These are phyloP conservation scores for Standfussiana lucernea DNA, from an alignment of 2,888 invertebrate genomes.

Conservation along the genomic window DNA sequence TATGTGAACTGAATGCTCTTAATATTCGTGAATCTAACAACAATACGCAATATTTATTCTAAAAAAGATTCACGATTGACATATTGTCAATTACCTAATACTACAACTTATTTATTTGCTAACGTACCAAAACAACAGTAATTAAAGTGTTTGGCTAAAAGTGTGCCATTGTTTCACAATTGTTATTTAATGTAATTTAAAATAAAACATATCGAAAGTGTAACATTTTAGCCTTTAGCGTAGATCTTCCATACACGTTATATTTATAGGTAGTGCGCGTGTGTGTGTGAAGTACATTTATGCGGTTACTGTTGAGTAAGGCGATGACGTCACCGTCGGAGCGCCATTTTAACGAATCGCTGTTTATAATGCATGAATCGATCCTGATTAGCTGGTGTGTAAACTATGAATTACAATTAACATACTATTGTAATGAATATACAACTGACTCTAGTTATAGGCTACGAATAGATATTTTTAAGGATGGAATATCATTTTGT, in stretches of 20 bases:
- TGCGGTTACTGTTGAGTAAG: conserved; percentile 69
- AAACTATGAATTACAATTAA: conserved; percentile 81
- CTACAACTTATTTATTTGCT: conserved; percentile 71
- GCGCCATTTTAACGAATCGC: conserved; percentile 71
- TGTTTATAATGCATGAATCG: conserved; percentile 78
- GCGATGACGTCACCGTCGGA: conserved; percentile 48
- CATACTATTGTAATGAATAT: conserved; percentile 84
- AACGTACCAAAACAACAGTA: conserved; percentile 75
- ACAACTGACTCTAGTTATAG: conserved; percentile 89
- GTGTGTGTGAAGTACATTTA: conserved; percentile 77
- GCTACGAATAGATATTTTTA: conserved; percentile 87
- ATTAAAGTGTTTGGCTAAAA: conserved; percentile 79
- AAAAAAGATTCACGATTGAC: conserved; percentile 44
- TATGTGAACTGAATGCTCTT: conserved; percentile 47
- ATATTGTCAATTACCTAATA: conserved; percentile 59
- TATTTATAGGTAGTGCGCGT: conserved; percentile 81
- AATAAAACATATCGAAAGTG: conserved; percentile 88
- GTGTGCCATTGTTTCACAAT: conserved; percentile 87
- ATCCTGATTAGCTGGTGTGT: conserved; percentile 80
- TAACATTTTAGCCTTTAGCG: conserved; percentile 89
- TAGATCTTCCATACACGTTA: conserved; percentile 89
- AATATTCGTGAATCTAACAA: conserved; percentile 46
- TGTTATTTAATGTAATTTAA: conserved; percentile 87
- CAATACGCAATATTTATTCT: conserved; percentile 21
- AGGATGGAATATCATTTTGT: conserved; percentile 90